These are phyloP conservation scores for Ptyas mucosa DNA, from an alignment of 2,113 vertebrate species.

Conservation along the genomic window DNA sequence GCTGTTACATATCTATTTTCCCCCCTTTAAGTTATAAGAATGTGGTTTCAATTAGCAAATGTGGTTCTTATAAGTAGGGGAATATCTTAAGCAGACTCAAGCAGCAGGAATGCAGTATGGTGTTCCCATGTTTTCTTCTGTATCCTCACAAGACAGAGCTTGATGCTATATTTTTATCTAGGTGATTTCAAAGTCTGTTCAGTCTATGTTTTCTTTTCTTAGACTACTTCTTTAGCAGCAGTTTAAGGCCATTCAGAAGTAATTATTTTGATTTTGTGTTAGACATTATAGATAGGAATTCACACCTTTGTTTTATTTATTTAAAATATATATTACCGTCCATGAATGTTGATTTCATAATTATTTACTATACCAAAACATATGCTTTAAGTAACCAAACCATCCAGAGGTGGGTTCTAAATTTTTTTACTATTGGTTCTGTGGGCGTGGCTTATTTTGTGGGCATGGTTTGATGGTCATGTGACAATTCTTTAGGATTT, in stretches of 20 bases:
- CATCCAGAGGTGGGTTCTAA: not conserved
- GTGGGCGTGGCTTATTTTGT: too few relatives aligned
- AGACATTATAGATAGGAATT: not conserved
- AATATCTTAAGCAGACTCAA: not conserved
- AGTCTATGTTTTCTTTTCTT: not conserved
- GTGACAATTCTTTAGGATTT: too few relatives aligned
- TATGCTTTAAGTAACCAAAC: not conserved
- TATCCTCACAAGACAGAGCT: not conserved
- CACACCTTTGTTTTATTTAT: not conserved
- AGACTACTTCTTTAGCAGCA: not conserved
- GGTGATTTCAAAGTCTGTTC: not conserved
- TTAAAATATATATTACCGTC: not conserved
- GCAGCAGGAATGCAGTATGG: not conserved
- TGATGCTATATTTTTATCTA: not conserved
- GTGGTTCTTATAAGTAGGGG: not conserved
- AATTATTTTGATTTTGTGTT: not conserved
- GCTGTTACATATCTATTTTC: not conserved
- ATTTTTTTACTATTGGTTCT: too few relatives aligned
- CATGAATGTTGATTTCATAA: not conserved
- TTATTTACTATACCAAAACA: not conserved
- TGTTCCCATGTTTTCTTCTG: not conserved
- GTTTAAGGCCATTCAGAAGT: not conserved
- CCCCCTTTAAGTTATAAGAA: not conserved
- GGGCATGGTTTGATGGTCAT: too few relatives aligned
- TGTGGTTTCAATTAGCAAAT: constrained; percentile 15